A percentile compares a stretch with the other conserved stretches of the same genome.
Evolutionary conservation across 37 sponge, comb jelly and placozoan genomes (phyloP).

Genomic region (Diacarnus erythraeanus): DNA sequence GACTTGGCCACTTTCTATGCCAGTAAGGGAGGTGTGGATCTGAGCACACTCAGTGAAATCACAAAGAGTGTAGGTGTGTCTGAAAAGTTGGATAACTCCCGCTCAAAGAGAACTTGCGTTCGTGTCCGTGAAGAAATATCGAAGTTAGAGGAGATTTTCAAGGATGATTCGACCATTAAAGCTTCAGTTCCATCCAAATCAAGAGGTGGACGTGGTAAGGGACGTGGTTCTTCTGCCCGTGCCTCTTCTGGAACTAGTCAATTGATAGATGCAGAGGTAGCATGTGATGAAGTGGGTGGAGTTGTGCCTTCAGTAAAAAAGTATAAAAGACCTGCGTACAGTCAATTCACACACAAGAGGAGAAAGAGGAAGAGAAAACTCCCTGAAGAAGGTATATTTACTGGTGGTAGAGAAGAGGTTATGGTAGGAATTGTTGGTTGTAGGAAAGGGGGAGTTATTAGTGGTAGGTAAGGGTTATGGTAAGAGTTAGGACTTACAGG

Average conservation of each 20-base stretch:
- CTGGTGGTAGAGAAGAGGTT: too few species aligned
- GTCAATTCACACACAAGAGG: slow-evolving; percentile 59
- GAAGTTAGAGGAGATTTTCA: slow-evolving; percentile 54
- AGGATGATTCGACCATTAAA: slow-evolving; percentile 1
- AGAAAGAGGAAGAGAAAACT: slow-evolving; percentile 43
- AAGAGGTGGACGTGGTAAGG: slow-evolving; percentile 32
- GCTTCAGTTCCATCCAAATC: not conserved
- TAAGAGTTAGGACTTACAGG: too few species aligned
- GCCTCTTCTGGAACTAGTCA: not conserved
- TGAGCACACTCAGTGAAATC: slow-evolving; percentile 60
- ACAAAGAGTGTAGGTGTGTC: slow-evolving; percentile 21
- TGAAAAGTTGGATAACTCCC: not conserved
- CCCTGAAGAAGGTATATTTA: slow-evolving; percentile 37
- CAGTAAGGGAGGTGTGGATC: slow-evolving; percentile 40
- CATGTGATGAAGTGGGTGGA: not conserved
- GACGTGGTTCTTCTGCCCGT: not conserved
- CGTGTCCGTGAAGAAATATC: slow-evolving; percentile 55
- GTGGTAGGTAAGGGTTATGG: too few species aligned
- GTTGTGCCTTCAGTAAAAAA: not conserved
- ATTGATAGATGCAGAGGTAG: not conserved
- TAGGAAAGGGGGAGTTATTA: too few species aligned
- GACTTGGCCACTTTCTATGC: slow-evolving; percentile 44
- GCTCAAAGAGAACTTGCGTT: slow-evolving; percentile 66
- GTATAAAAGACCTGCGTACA: slow-evolving; percentile 32
- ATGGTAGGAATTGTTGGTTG: too few species aligned